A percentile compares a stretch with the other conserved stretches of the same genome.
phyloP scores from a whole-genome alignment of 2,888 invertebrate species.

The Lasius fuliginosus region DNA sequence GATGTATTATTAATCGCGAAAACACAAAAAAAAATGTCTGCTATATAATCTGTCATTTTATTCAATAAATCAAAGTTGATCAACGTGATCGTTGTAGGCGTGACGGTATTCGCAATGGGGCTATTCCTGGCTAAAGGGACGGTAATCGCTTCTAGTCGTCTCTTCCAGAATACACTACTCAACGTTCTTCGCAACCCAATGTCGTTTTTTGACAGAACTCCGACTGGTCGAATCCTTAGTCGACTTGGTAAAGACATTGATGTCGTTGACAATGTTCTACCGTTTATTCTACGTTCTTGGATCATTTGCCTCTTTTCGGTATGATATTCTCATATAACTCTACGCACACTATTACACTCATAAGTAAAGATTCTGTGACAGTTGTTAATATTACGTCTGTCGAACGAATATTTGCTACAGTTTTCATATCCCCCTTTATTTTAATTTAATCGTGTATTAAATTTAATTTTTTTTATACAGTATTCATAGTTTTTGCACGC shows the following conservation, averaged over 20 bases:
- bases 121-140: slow-evolving; percentile 88
- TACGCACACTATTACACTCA: slow-evolving; percentile 60
- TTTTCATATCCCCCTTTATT: neutral
- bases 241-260: slow-evolving; percentile 91
- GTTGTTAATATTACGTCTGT: slow-evolving; percentile 56
- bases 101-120: slow-evolving; percentile 88
- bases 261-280: slow-evolving; percentile 89
- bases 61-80: slow-evolving; percentile 67
- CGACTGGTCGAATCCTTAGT: slow-evolving; percentile 90
- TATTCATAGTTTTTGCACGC: slow-evolving; percentile 2
- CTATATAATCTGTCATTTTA: slow-evolving; percentile 62
- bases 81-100: slow-evolving; percentile 83
- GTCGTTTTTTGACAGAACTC: slow-evolving; percentile 91
- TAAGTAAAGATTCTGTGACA: slow-evolving; percentile 59
- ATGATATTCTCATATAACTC: slow-evolving; percentile 77
- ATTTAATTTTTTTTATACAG: neutral
- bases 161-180: slow-evolving; percentile 88
- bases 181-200: slow-evolving; percentile 89
- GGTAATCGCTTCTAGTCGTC: slow-evolving; percentile 88
- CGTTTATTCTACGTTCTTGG: slow-evolving; percentile 87
- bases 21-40: slow-evolving; percentile 26
- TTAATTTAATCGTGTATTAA: neutral
- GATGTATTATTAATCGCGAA: slow-evolving; percentile 29
- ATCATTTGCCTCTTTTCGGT: slow-evolving; percentile 82
- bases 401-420: slow-evolving; percentile 34